These are phyloP conservation scores for Himalopsyche phryganea DNA, from an alignment of 1,140 invertebrate species.

Conservation along the genomic window DNA sequence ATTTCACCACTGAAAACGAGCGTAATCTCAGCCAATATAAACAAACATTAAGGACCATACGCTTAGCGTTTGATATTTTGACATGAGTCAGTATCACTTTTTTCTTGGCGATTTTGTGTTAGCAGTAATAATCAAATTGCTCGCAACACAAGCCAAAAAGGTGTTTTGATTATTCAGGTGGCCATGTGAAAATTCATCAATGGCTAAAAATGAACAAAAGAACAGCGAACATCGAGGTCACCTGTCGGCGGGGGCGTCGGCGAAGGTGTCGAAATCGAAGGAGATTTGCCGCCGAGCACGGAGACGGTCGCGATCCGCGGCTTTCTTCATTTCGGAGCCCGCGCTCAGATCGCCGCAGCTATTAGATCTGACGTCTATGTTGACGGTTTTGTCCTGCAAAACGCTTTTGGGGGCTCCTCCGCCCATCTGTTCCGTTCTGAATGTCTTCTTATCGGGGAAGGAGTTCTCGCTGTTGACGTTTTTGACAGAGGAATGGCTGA, in stretches of 20 bases:
- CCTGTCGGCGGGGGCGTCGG: constrained; percentile 44
- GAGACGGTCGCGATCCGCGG: constrained; percentile 46
- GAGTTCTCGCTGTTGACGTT: constrained; percentile 48
- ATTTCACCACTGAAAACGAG: too few relatives aligned
- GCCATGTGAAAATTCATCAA: too few relatives aligned
- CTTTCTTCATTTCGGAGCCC: constrained; percentile 34
- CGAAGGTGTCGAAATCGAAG: constrained; percentile 47
- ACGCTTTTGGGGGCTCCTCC: constrained; percentile 44
- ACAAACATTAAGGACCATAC: too few relatives aligned
- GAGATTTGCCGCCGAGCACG: constrained; percentile 47
- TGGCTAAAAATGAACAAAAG: too few relatives aligned
- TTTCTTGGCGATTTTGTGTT: too few relatives aligned
- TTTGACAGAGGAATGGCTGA: constrained; percentile 33
- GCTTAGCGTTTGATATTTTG: too few relatives aligned
- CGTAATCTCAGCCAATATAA: too few relatives aligned
- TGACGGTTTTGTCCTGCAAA: constrained; percentile 50
- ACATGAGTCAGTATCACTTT: too few relatives aligned
- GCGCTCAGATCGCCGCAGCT: constrained; percentile 41
- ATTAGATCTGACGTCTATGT: constrained; percentile 46
- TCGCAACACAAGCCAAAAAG: too few relatives aligned
- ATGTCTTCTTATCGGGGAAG: constrained; percentile 29
- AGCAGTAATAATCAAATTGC: too few relatives aligned
- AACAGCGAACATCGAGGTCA: too few relatives aligned
- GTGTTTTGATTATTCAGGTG: too few relatives aligned
- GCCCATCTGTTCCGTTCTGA: constrained; percentile 39